Conservation (phyloP, 2,888 invertebrate genomes). For the Leistus spinibarbis region DNA sequence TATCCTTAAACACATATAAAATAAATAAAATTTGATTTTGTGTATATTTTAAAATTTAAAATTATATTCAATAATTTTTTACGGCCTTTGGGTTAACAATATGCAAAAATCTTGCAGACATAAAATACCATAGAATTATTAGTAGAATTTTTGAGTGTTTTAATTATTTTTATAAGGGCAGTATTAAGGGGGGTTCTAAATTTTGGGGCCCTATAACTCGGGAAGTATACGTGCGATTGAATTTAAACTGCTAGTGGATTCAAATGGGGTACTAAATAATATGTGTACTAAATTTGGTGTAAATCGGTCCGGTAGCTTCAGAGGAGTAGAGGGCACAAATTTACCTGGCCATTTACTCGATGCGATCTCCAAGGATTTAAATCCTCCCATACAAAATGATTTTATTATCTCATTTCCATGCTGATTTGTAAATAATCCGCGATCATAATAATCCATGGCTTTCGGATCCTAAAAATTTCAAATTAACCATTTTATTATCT, state of each 20-base stretch:
- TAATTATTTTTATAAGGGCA: background rate
- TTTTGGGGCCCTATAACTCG: no score
- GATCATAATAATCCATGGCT: conserved; percentile 14
- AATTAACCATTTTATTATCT: background rate
- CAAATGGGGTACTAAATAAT: no score
- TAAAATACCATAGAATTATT: no score
- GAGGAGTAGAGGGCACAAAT: no score
- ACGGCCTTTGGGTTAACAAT: no score
- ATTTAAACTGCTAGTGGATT: no score
- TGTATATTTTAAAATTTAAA: background rate
- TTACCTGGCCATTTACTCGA: conserved; percentile 31
- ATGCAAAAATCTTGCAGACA: no score
- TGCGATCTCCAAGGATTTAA: conserved; percentile 27
- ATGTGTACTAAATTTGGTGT: no score
- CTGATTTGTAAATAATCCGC: conserved; percentile 28
- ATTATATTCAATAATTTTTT: no score
- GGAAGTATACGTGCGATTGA: no score
- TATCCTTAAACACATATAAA: conserved; percentile 46
- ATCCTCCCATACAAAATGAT: conserved; percentile 21
- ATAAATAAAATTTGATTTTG: background rate
- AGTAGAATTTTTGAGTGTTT: no score
- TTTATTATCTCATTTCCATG: conserved; percentile 14
- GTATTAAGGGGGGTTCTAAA: background rate
- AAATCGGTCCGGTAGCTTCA: no score
- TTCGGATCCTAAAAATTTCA: conserved; percentile 27